These are phyloP conservation scores for Theretra japonica DNA, from an alignment of 2,888 invertebrate genomes.

Conservation along the genomic window DNA sequence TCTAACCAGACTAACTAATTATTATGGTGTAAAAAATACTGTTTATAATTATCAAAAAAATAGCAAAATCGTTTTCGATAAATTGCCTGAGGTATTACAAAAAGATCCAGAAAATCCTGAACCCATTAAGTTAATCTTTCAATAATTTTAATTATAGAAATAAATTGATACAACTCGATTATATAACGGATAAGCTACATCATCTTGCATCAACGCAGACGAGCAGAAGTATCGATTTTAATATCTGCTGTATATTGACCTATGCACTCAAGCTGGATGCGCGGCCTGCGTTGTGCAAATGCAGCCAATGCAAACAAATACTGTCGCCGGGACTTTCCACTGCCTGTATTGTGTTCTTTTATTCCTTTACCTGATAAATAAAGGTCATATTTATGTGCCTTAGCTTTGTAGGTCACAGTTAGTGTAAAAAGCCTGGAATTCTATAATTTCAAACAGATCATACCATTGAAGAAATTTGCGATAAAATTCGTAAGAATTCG, in stretches of 20 bases:
- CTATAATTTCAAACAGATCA: too few relatives aligned
- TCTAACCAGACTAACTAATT: background rate
- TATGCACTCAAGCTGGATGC: slow-evolving; percentile 14
- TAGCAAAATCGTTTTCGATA: too few relatives aligned
- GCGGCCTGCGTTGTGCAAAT: slow-evolving; percentile 12
- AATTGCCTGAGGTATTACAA: too few relatives aligned
- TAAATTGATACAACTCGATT: background rate
- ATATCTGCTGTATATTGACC: background rate
- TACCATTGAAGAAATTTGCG: too few relatives aligned
- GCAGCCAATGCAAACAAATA: slow-evolving; percentile 19
- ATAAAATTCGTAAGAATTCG: too few relatives aligned
- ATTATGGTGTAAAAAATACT: background rate
- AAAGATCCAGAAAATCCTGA: background rate
- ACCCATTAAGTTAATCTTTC: too few relatives aligned
- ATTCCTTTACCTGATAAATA: background rate
- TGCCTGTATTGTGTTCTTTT: background rate
- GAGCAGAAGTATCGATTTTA: background rate
- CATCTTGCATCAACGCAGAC: too few relatives aligned
- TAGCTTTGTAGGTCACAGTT: too few relatives aligned
- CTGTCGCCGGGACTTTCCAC: background rate
- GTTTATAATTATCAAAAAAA: too few relatives aligned
- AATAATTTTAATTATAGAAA: too few relatives aligned
- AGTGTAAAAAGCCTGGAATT: too few relatives aligned
- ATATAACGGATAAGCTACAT: background rate
- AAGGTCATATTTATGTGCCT: background rate